Percentiles rank a stretch among this genome's conserved stretches.
phyloP scores from a whole-genome alignment of 2,888 invertebrate genomes.

The Euphydryas editha region DNA sequence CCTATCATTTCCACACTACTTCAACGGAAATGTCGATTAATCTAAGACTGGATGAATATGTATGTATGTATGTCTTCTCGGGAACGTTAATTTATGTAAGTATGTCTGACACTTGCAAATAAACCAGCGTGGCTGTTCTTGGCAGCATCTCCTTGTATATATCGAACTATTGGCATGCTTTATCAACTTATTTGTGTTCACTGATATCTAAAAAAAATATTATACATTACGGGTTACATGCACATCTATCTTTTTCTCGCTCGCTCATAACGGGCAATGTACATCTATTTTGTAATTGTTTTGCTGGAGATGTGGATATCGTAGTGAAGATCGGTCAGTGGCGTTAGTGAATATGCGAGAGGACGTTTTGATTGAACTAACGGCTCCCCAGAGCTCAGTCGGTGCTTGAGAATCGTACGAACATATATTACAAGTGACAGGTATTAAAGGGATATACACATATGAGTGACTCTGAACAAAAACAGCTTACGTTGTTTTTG shows the following conservation, averaged over 20 bases:
- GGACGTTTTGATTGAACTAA: constrained; percentile 34
- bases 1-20: constrained; percentile 11
- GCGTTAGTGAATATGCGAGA: constrained; percentile 19
- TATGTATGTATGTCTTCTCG: constrained; percentile 19
- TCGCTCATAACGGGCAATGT: constrained; percentile 1
- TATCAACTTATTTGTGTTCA: background rate
- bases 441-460: background rate
- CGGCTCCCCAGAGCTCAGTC: constrained; percentile 30
- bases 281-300: background rate
- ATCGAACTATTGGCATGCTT: constrained; percentile 17
- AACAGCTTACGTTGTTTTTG: background rate
- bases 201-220: background rate
- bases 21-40: constrained; percentile 14
- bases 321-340: background rate
- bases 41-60: constrained; percentile 12
- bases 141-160: constrained; percentile 16
- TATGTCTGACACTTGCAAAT: constrained; percentile 38
- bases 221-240: constrained; percentile 19
- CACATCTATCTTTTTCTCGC: accelerated
- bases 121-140: constrained; percentile 24
- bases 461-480: background rate
- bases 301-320: background rate
- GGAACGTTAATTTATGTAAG: constrained; percentile 21
- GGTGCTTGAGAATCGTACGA: constrained; percentile 6
- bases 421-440: background rate